These are phyloP conservation scores for Scaptomyza pallida DNA, from an alignment of 1,140 invertebrate genomes.

Conservation along the genomic window DNA sequence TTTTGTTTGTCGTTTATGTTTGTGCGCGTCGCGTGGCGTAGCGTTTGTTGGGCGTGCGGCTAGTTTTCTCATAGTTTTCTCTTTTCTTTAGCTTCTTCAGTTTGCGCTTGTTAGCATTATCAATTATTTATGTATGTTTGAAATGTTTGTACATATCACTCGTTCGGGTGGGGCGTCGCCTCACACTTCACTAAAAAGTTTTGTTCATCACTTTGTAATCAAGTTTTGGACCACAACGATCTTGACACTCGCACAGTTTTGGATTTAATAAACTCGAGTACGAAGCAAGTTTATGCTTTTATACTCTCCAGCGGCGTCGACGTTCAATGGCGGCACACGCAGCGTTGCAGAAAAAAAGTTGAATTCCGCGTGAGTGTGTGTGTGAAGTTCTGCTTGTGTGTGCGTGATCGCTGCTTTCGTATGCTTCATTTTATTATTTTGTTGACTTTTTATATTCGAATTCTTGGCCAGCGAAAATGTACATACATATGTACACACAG, in stretches of 20 bases:
- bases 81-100: slow-evolving; percentile 32
- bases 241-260: slow-evolving; percentile 81
- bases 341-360: slow-evolving; percentile 46
- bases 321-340: slow-evolving; percentile 59
- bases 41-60: slow-evolving; percentile 28
- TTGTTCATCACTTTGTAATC: slow-evolving; percentile 9
- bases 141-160: slow-evolving; percentile 51
- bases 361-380: slow-evolving; percentile 33
- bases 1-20: slow-evolving; percentile 42
- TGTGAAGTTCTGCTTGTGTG: slow-evolving; percentile 28
- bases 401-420: slow-evolving; percentile 65
- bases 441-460: slow-evolving; percentile 72
- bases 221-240: slow-evolving; percentile 46
- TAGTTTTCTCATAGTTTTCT: slow-evolving; percentile 27
- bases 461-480: slow-evolving; percentile 61
- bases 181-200: slow-evolving; percentile 42
- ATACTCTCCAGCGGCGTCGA: slow-evolving; percentile 61
- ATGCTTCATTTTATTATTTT: slow-evolving; percentile 80
- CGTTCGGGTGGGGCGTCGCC: slow-evolving; percentile 23
- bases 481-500: slow-evolving; percentile 56
- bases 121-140: slow-evolving; percentile 25
- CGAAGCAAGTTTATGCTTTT: slow-evolving; percentile 83
- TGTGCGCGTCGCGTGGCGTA: slow-evolving; percentile 58
- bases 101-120: slow-evolving; percentile 25
- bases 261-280: slow-evolving; percentile 83